A percentile compares a stretch with the other conserved stretches of the same genome.
These are phyloP conservation scores for Arizona elegans DNA, from an alignment of 2,113 vertebrate genomes.

Conservation along the genomic window DNA sequence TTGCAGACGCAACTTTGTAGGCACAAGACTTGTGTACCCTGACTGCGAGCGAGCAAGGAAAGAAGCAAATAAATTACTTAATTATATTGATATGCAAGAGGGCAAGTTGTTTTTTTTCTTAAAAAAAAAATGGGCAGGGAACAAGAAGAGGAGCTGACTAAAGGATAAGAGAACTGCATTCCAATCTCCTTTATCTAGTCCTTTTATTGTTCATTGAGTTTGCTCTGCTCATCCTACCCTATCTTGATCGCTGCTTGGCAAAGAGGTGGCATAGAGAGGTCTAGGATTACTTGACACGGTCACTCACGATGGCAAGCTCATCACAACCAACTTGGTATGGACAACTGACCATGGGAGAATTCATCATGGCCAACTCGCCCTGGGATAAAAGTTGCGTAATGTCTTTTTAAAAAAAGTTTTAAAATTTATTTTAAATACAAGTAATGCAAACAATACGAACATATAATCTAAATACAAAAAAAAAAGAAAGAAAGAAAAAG, in stretches of 20 bases:
- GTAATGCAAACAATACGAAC: too few species aligned
- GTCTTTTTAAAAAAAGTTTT: background rate
- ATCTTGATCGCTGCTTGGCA: background rate
- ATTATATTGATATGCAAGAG: constrained; percentile 16
- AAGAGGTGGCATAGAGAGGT: background rate
- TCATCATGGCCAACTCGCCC: too few species aligned
- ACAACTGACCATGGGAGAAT: too few species aligned
- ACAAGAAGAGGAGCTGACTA: background rate
- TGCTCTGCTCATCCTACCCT: background rate
- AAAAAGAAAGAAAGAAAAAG: too few species aligned
- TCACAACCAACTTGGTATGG: too few species aligned
- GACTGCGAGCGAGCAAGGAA: constrained; percentile 4
- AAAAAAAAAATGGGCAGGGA: constrained; percentile 40
- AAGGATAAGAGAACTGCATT: background rate
- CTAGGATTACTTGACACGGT: background rate
- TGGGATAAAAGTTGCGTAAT: background rate
- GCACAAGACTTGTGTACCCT: background rate
- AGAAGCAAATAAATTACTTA: constrained; percentile 12
- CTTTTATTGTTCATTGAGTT: background rate
- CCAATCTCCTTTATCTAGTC: background rate
- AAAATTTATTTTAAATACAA: too few species aligned
- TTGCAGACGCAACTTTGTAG: constrained; percentile 44
- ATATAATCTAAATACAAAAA: too few species aligned
- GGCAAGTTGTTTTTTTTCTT: constrained; percentile 28
- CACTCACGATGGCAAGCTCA: background rate